phyloP scores from a whole-genome alignment of 2,113 vertebrate species.

The Sorex araneus region DNA sequence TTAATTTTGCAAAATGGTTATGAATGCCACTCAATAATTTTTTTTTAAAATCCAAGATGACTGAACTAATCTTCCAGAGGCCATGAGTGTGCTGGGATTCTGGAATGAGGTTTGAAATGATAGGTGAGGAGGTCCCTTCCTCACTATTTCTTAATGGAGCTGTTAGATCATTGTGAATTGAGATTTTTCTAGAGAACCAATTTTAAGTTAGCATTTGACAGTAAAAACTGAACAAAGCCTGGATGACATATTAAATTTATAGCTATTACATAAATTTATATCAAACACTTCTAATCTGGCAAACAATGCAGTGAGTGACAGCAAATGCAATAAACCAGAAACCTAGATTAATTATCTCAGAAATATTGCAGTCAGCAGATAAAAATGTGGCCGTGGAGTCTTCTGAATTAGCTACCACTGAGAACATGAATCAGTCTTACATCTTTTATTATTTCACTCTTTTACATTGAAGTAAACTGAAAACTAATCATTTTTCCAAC shows the following conservation, averaged over 20 bases:
- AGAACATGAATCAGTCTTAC: conserved; percentile 78
- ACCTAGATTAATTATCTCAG: conserved; percentile 66
- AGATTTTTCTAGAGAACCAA: conserved; percentile 74
- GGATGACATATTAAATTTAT: conserved; percentile 77
- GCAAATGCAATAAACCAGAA: conserved; percentile 75
- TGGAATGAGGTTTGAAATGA: conserved; percentile 66
- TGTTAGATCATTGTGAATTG: conserved; percentile 79
- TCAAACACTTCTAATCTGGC: conserved; percentile 74
- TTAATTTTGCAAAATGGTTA: conserved; percentile 70
- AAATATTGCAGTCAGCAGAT: conserved; percentile 31
- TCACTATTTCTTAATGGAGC: conserved; percentile 75
- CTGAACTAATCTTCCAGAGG: conserved; percentile 53
- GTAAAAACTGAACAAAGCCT: conserved; percentile 77
- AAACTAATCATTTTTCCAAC: conserved; percentile 83
- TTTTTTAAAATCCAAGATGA: conserved; percentile 59
- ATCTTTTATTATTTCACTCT: conserved; percentile 83
- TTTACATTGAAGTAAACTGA: conserved; percentile 82
- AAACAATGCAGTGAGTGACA: conserved; percentile 74
- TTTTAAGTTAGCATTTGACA: conserved; percentile 75
- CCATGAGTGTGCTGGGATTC: conserved; percentile 35
- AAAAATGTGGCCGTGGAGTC: conserved; percentile 40
- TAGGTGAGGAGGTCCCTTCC: conserved; percentile 64
- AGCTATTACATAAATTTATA: conserved; percentile 76
- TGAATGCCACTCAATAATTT: conserved; percentile 54
- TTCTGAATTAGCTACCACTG: conserved; percentile 20